phyloP scores from a whole-genome alignment of 2,888 invertebrate genomes.

The Eristalinus sepulchralis region DNA sequence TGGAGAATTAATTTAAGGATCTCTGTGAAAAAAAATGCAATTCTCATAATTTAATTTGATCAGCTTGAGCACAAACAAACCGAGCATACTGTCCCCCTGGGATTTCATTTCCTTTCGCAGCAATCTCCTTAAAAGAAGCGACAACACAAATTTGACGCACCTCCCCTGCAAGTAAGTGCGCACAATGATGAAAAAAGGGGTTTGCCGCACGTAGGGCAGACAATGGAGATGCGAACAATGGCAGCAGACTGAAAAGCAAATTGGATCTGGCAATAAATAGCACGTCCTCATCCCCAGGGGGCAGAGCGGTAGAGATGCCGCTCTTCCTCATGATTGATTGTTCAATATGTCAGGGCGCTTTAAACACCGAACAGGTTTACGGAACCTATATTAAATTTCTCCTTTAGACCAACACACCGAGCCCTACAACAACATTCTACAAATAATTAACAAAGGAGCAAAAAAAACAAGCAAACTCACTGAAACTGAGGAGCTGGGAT shows the following conservation, averaged over 20 bases:
- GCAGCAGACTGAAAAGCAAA: not conserved
- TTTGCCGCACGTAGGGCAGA: not conserved
- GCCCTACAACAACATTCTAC: not conserved
- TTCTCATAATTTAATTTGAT: not conserved
- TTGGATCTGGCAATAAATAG: not conserved
- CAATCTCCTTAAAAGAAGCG: not conserved
- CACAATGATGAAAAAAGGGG: not conserved
- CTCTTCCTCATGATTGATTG: not conserved
- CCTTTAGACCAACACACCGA: too few species aligned
- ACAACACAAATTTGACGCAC: not conserved
- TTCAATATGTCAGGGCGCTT: not conserved
- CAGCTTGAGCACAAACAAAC: not conserved
- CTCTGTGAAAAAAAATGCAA: too few species aligned
- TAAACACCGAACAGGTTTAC: not conserved
- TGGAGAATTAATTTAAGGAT: too few species aligned
- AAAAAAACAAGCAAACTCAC: conserved; percentile 20
- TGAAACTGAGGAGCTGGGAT: not conserved
- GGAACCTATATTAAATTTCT: not conserved
- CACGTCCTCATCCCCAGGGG: not conserved
- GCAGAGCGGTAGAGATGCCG: not conserved
- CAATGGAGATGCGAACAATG: not conserved
- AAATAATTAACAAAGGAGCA: not conserved
- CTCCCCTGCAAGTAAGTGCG: not conserved
- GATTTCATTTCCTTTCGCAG: not conserved
- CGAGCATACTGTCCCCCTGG: not conserved